A percentile compares a stretch with the other conserved stretches of the same genome.
Conservation (phyloP, 2,888 invertebrate genomes). For the Netelia virgata region DNA sequence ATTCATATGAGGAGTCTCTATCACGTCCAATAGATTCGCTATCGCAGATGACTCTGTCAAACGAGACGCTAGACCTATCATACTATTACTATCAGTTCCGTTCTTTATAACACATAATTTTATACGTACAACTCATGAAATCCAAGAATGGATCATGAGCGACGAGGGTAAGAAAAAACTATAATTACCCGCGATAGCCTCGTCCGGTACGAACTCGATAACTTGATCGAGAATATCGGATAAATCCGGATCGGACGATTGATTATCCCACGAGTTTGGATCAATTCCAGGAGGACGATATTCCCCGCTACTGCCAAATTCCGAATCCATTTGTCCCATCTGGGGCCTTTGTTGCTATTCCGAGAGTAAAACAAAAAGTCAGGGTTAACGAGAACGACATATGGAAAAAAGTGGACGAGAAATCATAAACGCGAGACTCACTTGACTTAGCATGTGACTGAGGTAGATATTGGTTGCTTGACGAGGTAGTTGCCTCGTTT, state of each 20-base stretch:
- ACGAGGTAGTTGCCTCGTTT: slow-evolving; percentile 84
- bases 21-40: slow-evolving; percentile 85
- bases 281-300: slow-evolving; percentile 80
- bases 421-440: slow-evolving; percentile 65
- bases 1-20: slow-evolving; percentile 85
- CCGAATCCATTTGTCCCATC: slow-evolving; percentile 84
- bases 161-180: neutral
- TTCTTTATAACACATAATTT: neutral
- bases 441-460: slow-evolving; percentile 83
- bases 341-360: slow-evolving; percentile 81
- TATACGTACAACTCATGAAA: neutral
- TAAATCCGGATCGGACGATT: slow-evolving; percentile 89
- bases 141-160: neutral
- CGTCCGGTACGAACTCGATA: slow-evolving; percentile 92
- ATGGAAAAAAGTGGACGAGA: neutral
- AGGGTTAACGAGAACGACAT: neutral
- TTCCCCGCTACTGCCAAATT: slow-evolving; percentile 83
- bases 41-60: slow-evolving; percentile 81
- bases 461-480: slow-evolving; percentile 84
- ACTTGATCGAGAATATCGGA: slow-evolving; percentile 95
- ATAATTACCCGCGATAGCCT: slow-evolving; percentile 83
- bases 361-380: neutral
- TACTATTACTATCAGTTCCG: slow-evolving; percentile 60
- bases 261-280: slow-evolving; percentile 85
- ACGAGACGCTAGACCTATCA: slow-evolving; percentile 67